Percentiles rank a stretch among this genome's conserved stretches.
Evolutionary conservation across 2,888 invertebrate genomes (phyloP).

Genomic region (Trichogramma evanescens): DNA sequence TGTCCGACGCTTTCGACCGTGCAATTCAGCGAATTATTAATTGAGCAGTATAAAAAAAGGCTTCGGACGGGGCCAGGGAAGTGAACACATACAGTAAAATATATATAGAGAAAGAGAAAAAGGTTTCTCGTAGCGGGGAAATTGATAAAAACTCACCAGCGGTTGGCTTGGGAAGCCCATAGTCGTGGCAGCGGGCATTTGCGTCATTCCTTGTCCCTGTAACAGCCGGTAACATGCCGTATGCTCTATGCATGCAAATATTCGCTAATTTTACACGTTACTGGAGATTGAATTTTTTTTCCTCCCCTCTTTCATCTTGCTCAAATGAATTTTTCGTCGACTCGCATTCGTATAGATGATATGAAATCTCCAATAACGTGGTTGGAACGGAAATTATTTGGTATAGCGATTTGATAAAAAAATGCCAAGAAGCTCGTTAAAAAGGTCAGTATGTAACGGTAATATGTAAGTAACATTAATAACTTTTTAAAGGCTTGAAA

Average conservation of each 20-base stretch:
- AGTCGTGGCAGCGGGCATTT: conserved; percentile 41
- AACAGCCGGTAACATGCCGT: conserved; percentile 45
- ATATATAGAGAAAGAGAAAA: conserved; percentile 5
- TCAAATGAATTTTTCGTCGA: no score
- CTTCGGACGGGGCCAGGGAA: no score
- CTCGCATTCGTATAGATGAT: no score
- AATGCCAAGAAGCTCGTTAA: conserved; percentile 12
- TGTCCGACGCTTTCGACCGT: no score
- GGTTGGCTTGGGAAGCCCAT: conserved; percentile 40
- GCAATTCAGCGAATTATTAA: no score
- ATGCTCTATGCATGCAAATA: conserved; percentile 43
- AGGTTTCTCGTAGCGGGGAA: background rate
- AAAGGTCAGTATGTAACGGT: background rate
- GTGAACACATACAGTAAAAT: no score
- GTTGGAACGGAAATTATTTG: conserved; percentile 1
- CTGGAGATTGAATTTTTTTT: no score
- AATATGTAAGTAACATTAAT: background rate
- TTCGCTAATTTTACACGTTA: conserved; percentile 24
- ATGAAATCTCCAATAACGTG: conserved; percentile 6
- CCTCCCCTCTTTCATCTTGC: no score
- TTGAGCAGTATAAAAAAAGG: no score
- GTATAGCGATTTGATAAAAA: conserved; percentile 1
- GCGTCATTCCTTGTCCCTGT: conserved; percentile 49
- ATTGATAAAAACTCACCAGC: conserved; percentile 39
- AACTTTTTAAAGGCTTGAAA: no score